These are phyloP conservation scores for Genyomyrus donnyi DNA, from an alignment of 2,113 vertebrate genomes.

Conservation along the genomic window DNA sequence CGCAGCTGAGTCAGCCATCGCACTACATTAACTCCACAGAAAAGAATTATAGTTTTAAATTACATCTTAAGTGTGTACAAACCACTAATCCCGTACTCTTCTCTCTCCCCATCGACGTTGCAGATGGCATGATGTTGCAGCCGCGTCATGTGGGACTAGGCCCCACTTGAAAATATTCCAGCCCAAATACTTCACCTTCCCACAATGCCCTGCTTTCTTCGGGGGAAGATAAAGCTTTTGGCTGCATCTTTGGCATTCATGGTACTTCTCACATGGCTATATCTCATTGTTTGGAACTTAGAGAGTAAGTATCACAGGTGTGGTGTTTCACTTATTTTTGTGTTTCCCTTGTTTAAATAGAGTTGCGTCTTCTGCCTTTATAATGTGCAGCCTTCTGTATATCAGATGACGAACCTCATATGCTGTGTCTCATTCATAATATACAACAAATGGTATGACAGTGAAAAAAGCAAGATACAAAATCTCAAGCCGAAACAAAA, in stretches of 20 bases:
- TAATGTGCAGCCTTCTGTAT: neutral
- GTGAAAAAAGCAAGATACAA: neutral
- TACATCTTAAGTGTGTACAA: neutral
- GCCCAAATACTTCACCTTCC: conserved; percentile 33
- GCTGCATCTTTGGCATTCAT: conserved; percentile 68
- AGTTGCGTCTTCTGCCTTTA: neutral
- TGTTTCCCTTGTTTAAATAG: neutral
- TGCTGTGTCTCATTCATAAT: neutral
- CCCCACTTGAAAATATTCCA: conserved; percentile 64
- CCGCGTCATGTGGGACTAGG: conserved; percentile 52
- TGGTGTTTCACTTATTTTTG: neutral
- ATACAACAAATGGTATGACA: neutral
- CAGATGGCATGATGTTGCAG: conserved; percentile 73
- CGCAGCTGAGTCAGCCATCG: neutral
- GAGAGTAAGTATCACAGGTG: conserved; percentile 64
- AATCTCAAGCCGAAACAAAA: neutral
- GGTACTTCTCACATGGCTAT: conserved; percentile 73
- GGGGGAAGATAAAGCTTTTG: conserved; percentile 73
- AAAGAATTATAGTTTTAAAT: neutral
- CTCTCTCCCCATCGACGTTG: neutral
- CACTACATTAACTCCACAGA: neutral
- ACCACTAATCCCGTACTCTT: neutral
- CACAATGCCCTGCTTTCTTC: conserved; percentile 78
- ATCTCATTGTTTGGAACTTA: conserved; percentile 71
- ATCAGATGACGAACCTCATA: neutral